Evolutionary conservation across 2,888 invertebrate species (phyloP), one percentile per base, ranked within the genome.

Genomic region (Erynnis tages): DNA sequence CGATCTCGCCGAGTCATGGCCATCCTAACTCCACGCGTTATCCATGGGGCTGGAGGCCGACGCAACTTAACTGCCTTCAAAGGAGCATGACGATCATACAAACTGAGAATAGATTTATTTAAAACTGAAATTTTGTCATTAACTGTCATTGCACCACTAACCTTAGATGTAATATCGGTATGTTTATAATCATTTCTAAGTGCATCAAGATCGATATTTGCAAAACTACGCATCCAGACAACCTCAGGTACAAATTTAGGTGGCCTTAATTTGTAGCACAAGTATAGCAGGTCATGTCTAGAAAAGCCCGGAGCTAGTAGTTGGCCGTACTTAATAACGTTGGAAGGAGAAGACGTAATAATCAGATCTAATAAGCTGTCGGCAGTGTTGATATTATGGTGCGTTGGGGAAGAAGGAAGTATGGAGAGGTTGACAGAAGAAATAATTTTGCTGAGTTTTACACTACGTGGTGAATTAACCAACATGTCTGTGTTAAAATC

Each of bases 1-100:
- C 11, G 13, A 25, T 40, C 23, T 4, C 41, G 41, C 8, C 41
- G 41, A 4, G 25, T 16, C 41, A 41, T 41, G 1, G 41, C 41
- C n/a, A 27, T 27, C 6, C 41, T 27, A 6, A 29, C 27, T 6
- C 25, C 40, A 4, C 14, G 3, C 10, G 40, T 40, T 4, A 40
- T 40, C 40, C 40, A 40, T 0, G 40, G 40, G 2, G 25, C 13
- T 8, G 40, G 40, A 5, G 16, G 41, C n/a, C 27, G 16, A 10
- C 10, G 23, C 2, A 16, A 6, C n/a, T 16, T 29, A 5, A 41
- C 27, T 4, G 27, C 7, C n/a, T 5, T 41, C 2, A 41, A 19
- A 7, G 41, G 41, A 3, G 41, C 41, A 27, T 41, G 41, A 14
- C 2, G 6, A n/a, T 40, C 25, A 25, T 11, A 27, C 1, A 25